Conservation (phyloP, 2,113 vertebrate genomes). For the Clarias macrocephalus region DNA sequence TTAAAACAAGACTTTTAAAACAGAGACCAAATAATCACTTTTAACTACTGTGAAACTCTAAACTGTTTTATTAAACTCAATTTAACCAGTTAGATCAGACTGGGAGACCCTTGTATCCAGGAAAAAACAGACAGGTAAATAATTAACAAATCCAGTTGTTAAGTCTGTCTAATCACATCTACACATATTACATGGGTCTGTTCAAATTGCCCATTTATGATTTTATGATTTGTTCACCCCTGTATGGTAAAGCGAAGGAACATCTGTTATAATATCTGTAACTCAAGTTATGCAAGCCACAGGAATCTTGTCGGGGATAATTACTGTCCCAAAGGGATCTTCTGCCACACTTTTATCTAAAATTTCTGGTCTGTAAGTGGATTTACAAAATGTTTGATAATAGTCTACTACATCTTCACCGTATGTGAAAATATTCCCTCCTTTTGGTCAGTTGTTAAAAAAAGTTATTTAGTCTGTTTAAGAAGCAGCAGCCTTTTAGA, state of each 20-base stretch:
- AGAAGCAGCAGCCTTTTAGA: constrained; percentile 53
- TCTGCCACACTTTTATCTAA: constrained; percentile 24
- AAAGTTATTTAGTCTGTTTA: constrained; percentile 59
- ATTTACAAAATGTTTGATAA: constrained; percentile 31
- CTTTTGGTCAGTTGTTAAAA: constrained; percentile 30
- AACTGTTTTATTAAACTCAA: neutral
- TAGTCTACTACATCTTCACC: constrained; percentile 55
- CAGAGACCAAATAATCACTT: neutral
- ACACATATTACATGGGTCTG: neutral
- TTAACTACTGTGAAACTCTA: neutral
- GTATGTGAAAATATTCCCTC: constrained; percentile 55
- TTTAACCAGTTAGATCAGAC: neutral
- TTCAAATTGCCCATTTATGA: neutral
- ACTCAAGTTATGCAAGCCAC: neutral
- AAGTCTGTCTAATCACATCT: neutral
- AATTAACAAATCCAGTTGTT: neutral
- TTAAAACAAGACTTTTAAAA: too few species aligned
- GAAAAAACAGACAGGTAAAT: neutral
- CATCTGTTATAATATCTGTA: neutral
- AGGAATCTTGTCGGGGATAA: neutral
- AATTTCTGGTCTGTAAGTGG: neutral
- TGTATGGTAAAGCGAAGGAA: neutral
- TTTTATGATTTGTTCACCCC: neutral
- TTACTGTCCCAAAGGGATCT: constrained; percentile 25
- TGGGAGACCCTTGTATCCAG: neutral